Evolutionary conservation across 2,797 vertebrate genomes (phyloP).

Genomic region (Huso huso): DNA sequence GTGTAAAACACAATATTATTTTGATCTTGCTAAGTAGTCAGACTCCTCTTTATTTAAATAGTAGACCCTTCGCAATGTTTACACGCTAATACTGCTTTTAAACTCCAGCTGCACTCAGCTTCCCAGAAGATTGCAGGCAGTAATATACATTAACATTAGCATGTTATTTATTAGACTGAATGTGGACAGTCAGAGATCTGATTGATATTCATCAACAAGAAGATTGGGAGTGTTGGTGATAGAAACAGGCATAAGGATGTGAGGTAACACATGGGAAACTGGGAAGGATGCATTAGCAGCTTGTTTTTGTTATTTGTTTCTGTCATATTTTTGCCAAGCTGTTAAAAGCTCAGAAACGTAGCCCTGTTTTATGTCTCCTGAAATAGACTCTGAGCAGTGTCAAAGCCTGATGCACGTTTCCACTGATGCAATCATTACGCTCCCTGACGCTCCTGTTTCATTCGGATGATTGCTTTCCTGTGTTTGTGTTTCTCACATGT

Average conservation of each 20-base stretch:
- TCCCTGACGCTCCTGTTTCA: constrained; percentile 36
- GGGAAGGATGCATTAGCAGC: no score
- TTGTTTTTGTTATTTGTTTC: no score
- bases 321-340: no score
- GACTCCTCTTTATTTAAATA: background rate
- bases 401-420: no score
- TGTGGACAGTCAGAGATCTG: background rate
- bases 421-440: constrained; percentile 12
- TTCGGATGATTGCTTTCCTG: constrained; percentile 38
- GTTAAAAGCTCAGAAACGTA: no score
- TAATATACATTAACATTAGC: background rate
- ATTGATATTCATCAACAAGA: no score
- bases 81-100: background rate
- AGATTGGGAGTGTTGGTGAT: no score
- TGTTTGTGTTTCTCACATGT: constrained; percentile 37
- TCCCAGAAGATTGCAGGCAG: background rate
- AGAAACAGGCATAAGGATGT: no score
- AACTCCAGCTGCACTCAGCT: background rate
- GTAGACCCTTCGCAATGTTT: background rate
- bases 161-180: background rate
- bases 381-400: no score
- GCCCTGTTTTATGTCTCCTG: no score
- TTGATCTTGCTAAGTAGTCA: background rate
- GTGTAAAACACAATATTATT: background rate
- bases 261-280: no score